Evolutionary conservation across 2,113 vertebrate genomes (phyloP).

Genomic region (Mus musculus): DNA sequence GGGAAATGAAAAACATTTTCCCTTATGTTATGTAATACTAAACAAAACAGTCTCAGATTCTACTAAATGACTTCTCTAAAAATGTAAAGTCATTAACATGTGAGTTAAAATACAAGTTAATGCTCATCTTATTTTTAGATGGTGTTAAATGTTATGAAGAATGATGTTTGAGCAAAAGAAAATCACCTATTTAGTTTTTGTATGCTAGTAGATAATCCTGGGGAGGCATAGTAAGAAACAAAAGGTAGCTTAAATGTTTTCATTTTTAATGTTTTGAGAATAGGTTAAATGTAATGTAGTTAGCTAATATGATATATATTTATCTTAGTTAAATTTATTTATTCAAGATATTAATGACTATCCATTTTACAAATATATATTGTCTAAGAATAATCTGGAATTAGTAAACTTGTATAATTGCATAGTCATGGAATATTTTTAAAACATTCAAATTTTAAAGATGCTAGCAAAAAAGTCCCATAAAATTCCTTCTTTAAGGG

Average conservation of each 20-base stretch:
- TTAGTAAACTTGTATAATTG: constrained; percentile 48
- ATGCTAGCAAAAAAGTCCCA: constrained; percentile 18
- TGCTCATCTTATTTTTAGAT: constrained; percentile 63
- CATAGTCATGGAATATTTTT: constrained; percentile 44
- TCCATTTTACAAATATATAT: constrained; percentile 33
- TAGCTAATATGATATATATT: constrained; percentile 42
- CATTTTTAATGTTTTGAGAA: constrained; percentile 61
- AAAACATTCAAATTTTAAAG: constrained; percentile 50
- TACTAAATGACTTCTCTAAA: constrained; percentile 68
- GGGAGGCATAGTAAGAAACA: constrained; percentile 32
- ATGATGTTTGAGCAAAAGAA: constrained; percentile 49
- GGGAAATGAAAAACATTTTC: constrained; percentile 71
- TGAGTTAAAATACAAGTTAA: constrained; percentile 60
- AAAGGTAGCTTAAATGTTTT: constrained; percentile 60
- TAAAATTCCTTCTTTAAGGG: constrained; percentile 50
- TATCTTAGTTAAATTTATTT: constrained; percentile 59
- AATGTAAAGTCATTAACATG: constrained; percentile 56
- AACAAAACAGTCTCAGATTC: constrained; percentile 63
- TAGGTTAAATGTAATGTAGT: constrained; percentile 39
- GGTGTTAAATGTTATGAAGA: constrained; percentile 48
- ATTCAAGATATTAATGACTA: constrained; percentile 42
- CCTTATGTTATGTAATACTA: constrained; percentile 80
- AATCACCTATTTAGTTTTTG: constrained; percentile 53
- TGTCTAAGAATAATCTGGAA: constrained; percentile 59
- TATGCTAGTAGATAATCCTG: constrained; percentile 55